Percentiles rank a stretch among this genome's conserved stretches.
phyloP scores from a whole-genome alignment of 2,888 invertebrate genomes.

The Steromphala cineraria region DNA sequence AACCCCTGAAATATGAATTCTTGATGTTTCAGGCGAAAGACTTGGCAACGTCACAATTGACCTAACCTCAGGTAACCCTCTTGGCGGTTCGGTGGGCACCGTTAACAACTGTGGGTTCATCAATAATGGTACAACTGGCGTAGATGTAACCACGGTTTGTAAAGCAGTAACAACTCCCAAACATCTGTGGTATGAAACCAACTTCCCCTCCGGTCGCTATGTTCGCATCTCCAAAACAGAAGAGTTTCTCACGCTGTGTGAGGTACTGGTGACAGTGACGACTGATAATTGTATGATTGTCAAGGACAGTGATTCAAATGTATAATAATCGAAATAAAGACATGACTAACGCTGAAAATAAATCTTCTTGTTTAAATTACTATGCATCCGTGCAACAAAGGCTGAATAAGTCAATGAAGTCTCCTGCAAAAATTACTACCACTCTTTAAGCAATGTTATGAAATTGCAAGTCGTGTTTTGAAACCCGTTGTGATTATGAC shows the following conservation, averaged over 20 bases:
- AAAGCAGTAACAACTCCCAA: too few relatives aligned
- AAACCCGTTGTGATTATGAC: too few relatives aligned
- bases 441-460: too few relatives aligned
- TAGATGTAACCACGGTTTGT: not conserved
- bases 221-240: not conserved
- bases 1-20: not conserved
- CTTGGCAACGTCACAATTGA: not conserved
- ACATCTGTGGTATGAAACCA: not conserved
- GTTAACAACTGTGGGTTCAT: not conserved
- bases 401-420: too few relatives aligned
- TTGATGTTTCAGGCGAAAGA: not conserved
- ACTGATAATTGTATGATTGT: too few relatives aligned
- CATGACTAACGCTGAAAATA: too few relatives aligned
- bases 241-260: not conserved
- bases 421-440: too few relatives aligned
- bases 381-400: too few relatives aligned
- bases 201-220: not conserved
- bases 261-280: not conserved
- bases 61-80: not conserved
- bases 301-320: too few relatives aligned
- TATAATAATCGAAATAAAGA: too few relatives aligned
- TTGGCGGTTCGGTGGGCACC: not conserved
- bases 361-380: too few relatives aligned
- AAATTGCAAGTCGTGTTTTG: too few relatives aligned
- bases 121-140: not conserved